Evolutionary conservation across 1,140 invertebrate species (phyloP).

Genomic region (Platyscapa corneri): DNA sequence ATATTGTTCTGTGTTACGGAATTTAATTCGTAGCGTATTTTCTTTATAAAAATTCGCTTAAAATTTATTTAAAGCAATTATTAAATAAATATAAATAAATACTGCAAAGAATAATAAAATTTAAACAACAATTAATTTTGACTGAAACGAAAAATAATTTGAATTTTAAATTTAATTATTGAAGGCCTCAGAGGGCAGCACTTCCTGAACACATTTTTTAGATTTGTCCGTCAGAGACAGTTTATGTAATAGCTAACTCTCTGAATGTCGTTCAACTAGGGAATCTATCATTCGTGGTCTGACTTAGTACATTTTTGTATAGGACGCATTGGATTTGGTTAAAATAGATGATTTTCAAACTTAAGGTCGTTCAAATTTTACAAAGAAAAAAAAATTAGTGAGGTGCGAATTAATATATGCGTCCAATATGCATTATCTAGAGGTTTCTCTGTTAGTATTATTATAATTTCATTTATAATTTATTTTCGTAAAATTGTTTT

Average conservation of each 20-base stretch:
- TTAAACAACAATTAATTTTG: no score
- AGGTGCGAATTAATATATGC: conserved; percentile 51
- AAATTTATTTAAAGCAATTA: no score
- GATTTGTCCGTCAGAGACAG: not conserved
- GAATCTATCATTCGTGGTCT: not conserved
- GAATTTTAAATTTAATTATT: no score
- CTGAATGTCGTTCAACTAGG: not conserved
- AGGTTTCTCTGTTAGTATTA: conserved; percentile 71
- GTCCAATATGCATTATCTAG: conserved; percentile 70
- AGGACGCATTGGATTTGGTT: not conserved
- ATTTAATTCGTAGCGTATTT: no score
- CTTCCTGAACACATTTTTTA: not conserved
- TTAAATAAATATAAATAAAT: no score
- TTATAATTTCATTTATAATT: conserved; percentile 52
- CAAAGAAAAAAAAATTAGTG: conserved; percentile 30
- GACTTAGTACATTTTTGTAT: not conserved
- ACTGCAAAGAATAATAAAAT: no score
- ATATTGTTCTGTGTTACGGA: no score
- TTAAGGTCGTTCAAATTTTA: not conserved
- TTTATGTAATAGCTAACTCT: not conserved
- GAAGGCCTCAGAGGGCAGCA: not conserved
- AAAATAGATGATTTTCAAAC: not conserved
- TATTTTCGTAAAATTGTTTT: conserved; percentile 27
- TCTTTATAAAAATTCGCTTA: no score
- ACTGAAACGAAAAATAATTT: no score